Percentiles rank a stretch among this genome's conserved stretches.
These are phyloP conservation scores for Probosciger aterrimus DNA, from an alignment of 2,113 vertebrate genomes.

Conservation along the genomic window DNA sequence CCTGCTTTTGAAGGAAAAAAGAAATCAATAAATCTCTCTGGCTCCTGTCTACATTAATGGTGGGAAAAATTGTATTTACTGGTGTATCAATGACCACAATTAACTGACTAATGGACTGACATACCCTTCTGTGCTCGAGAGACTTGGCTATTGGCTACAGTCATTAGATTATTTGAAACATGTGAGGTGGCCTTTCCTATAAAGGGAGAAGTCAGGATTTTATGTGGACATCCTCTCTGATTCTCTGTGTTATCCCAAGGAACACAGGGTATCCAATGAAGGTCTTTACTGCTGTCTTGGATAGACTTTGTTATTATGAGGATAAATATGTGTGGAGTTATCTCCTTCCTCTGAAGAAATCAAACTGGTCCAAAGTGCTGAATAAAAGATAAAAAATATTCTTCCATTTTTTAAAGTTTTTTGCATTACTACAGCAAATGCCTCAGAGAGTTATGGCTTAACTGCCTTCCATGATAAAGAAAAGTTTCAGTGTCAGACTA, in stretches of 20 bases:
- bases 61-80: neutral
- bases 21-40: neutral
- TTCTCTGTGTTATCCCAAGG: neutral
- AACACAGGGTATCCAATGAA: neutral
- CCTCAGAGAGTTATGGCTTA: neutral
- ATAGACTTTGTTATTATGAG: neutral
- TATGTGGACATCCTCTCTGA: neutral
- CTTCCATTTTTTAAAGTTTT: neutral
- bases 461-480: neutral
- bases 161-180: neutral
- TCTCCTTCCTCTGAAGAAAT: neutral
- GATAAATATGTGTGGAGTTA: neutral
- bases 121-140: neutral
- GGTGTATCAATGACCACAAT: neutral
- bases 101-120: neutral
- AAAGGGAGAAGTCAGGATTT: neutral
- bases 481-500: neutral
- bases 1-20: neutral
- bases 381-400: neutral
- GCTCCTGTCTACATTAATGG: neutral
- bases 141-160: neutral
- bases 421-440: neutral
- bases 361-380: neutral
- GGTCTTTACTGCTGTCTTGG: accelerated
- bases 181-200: neutral